phyloP scores from a whole-genome alignment of 1,140 invertebrate genomes.

The Aphidius gifuensis region DNA sequence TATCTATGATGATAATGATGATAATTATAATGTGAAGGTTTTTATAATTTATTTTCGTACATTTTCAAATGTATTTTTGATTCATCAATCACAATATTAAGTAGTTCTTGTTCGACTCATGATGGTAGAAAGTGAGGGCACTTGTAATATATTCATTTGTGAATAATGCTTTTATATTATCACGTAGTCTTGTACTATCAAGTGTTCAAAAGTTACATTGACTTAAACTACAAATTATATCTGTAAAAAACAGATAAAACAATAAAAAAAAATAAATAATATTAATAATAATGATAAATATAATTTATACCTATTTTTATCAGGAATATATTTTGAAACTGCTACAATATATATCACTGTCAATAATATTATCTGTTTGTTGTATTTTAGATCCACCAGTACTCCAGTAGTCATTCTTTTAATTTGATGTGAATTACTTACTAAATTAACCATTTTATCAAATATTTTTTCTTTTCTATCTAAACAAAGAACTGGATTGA shows the following conservation, averaged over 20 bases:
- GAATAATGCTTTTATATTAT: constrained; percentile 71
- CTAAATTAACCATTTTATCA: constrained; percentile 80
- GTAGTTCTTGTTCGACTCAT: constrained; percentile 41
- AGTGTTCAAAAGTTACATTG: constrained; percentile 70
- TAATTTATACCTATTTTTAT: constrained; percentile 55
- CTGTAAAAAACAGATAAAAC: constrained; percentile 30
- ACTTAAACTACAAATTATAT: constrained; percentile 67
- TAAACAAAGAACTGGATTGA: constrained; percentile 77
- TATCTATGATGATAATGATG: constrained; percentile 63
- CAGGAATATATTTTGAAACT: constrained; percentile 63
- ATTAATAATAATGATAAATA: not conserved
- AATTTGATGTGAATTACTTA: constrained; percentile 65
- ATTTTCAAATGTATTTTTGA: constrained; percentile 70
- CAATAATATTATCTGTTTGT: constrained; percentile 16
- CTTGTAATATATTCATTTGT: constrained; percentile 59
- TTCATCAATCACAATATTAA: constrained; percentile 56
- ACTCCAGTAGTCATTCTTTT: constrained; percentile 41
- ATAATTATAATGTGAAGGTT: constrained; percentile 66
- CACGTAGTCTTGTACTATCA: constrained; percentile 68
- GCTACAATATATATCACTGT: constrained; percentile 36
- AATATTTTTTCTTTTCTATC: constrained; percentile 77
- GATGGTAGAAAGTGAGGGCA: constrained; percentile 68
- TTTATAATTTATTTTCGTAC: constrained; percentile 69
- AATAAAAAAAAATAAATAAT: constrained; percentile 10
- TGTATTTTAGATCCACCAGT: constrained; percentile 31